Percentiles rank a stretch among this genome's conserved stretches.
Conservation (phyloP, 1,140 invertebrate genomes). For the Caenorhabditis inopinata region DNA sequence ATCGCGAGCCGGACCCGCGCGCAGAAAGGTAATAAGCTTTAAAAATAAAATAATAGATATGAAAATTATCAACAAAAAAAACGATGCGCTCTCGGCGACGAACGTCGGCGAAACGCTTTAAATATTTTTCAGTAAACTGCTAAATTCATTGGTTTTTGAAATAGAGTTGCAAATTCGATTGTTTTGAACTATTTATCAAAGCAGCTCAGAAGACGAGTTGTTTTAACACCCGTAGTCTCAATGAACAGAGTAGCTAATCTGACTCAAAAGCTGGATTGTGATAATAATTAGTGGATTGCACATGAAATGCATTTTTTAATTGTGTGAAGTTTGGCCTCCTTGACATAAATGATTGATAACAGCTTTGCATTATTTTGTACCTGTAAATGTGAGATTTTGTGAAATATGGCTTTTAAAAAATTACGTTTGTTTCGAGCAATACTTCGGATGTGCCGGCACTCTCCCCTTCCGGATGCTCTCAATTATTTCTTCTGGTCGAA, state of each 20-base stretch:
- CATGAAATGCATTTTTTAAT: constrained; percentile 25
- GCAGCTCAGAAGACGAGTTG: too few relatives aligned
- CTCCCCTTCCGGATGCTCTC: constrained; percentile 43
- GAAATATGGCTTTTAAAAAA: background rate
- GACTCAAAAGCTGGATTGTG: constrained; percentile 2
- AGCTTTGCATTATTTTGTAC: constrained; percentile 39
- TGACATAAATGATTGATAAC: constrained; percentile 24
- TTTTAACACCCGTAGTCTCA: background rate
- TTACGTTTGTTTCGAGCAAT: constrained; percentile 45
- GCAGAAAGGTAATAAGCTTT: too few relatives aligned
- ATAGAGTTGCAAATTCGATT: too few relatives aligned
- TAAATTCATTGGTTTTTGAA: too few relatives aligned
- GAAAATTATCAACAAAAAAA: too few relatives aligned
- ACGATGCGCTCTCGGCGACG: too few relatives aligned
- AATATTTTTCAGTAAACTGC: too few relatives aligned
- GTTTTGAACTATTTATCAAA: too few relatives aligned
- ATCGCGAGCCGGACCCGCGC: too few relatives aligned
- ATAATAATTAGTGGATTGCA: constrained; percentile 8
- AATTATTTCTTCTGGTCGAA: constrained; percentile 43
- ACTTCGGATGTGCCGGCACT: constrained; percentile 41
- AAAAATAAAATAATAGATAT: too few relatives aligned
- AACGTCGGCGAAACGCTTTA: too few relatives aligned
- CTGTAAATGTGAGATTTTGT: background rate
- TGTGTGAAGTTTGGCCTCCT: constrained; percentile 22
- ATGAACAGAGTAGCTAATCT: background rate